Conservation (phyloP, 2,113 vertebrate species). For the Aepyceros melampus region DNA sequence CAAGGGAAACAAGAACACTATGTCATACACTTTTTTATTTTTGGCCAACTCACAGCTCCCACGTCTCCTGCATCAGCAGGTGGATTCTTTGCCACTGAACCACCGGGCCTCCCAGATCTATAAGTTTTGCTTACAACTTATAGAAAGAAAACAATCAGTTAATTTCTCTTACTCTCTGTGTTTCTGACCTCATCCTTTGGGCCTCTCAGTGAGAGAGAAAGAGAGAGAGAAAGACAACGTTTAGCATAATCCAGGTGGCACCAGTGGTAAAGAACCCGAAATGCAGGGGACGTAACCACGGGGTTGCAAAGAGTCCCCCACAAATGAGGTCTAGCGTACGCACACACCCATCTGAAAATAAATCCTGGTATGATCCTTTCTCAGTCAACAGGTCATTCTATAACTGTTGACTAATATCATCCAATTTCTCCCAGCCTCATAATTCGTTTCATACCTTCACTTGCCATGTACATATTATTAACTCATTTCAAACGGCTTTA, state of each 20-base stretch:
- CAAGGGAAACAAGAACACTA: background rate
- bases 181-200: background rate
- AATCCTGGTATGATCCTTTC: background rate
- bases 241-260: background rate
- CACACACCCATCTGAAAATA: background rate
- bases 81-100: background rate
- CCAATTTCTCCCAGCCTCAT: background rate
- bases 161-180: background rate
- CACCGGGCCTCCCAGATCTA: background rate
- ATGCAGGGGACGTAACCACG: background rate
- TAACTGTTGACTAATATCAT: background rate
- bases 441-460: background rate
- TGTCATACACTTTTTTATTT: background rate
- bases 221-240: background rate
- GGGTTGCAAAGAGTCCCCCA: background rate
- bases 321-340: background rate
- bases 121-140: background rate
- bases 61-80: background rate
- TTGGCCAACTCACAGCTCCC: background rate
- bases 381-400: background rate
- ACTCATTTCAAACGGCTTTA: background rate
- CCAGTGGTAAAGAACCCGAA: background rate
- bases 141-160: background rate
- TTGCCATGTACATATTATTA: background rate
- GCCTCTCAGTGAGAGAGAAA: background rate